Evolutionary conservation across 2,113 vertebrate species (phyloP), one percentile per base, ranked within the genome.

Genomic region (Nothocercus julius): DNA sequence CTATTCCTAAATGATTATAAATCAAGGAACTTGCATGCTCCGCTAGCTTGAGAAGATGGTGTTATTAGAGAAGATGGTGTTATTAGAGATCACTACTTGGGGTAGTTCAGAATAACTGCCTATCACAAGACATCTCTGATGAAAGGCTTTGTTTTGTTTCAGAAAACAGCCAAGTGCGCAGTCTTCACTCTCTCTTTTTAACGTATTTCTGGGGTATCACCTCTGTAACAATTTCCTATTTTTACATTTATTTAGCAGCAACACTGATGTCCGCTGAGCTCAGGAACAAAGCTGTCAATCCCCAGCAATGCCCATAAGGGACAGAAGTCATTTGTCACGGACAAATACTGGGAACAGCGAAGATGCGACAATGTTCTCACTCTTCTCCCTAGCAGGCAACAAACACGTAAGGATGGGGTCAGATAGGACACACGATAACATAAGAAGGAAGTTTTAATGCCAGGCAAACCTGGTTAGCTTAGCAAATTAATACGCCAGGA

Each of bases 11-110:
- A 93, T 82, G 49, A 89, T 84, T 93, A 88, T 79, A 97, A 96
- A 96, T 89, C 90, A 96, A 90, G 70, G 87, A 97, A 89, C 70
- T 85, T 95, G 93, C 87, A 94, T 59, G 94, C 88, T 94, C 92
- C 7, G 62, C 76, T 94, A 95, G 83, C 81, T 89, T 67, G 58
- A 77, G 67, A 89, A 92, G 91, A 91, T 74, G 80, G 75, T 17
- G 5, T 82, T 95, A 92, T 90, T 97, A 94, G 93, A 54, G 93
- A 85, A 92, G 91, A 91, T 74, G 80, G 75, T 17, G 5, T 82
- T 95, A 92, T 90, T 97, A 94, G 93, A 54, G 93, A 85, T 1
- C 4, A 1, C 74, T 93, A 44, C 72, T 81, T 44, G 11, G 84
- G 83, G 77, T 96, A 96, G 83, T 94, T 92, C 73, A 47, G 73